A percentile compares a stretch with the other conserved stretches of the same genome.
phyloP scores from a whole-genome alignment of 2,113 vertebrate genomes.

The Ophthalmolycus amberensis region DNA sequence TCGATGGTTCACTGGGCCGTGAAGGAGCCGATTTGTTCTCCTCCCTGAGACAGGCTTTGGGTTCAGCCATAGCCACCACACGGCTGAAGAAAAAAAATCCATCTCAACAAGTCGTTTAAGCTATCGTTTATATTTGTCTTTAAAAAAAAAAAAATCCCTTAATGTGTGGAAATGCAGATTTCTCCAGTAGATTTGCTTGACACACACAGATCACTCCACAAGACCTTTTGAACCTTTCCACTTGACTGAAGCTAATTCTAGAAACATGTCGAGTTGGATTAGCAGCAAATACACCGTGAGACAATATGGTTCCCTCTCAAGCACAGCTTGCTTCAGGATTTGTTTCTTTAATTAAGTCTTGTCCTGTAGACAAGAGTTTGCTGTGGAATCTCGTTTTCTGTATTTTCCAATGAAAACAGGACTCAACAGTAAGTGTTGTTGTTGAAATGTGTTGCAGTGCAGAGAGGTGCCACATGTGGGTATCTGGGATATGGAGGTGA shows the following conservation, averaged over 20 bases:
- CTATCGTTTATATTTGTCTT: slow-evolving; percentile 36
- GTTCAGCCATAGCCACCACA: slow-evolving; percentile 18
- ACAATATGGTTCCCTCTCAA: not conserved
- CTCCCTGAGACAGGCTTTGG: slow-evolving; percentile 38
- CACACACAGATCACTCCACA: slow-evolving; percentile 4
- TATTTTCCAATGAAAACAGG: slow-evolving; percentile 22
- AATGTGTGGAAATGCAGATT: slow-evolving; percentile 13
- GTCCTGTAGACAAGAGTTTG: not conserved
- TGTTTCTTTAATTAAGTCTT: not conserved
- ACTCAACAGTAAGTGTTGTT: not conserved
- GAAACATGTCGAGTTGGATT: not conserved
- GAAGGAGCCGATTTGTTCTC: slow-evolving; percentile 74
- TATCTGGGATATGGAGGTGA: slow-evolving; percentile 12
- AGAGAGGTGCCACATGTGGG: slow-evolving; percentile 16
- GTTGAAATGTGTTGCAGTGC: slow-evolving; percentile 4
- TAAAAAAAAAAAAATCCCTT: not conserved
- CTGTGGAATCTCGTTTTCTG: not conserved
- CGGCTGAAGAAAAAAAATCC: slow-evolving; percentile 19
- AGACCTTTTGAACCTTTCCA: not conserved
- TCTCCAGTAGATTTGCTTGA: not conserved
- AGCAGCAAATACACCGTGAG: slow-evolving; percentile 1
- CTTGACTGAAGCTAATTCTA: slow-evolving; percentile 15
- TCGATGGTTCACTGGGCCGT: slow-evolving; percentile 73
- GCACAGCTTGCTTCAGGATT: not conserved
- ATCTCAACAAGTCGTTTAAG: slow-evolving; percentile 55